phyloP scores from a whole-genome alignment of 2,797 vertebrate genomes.

The Dallia pectoralis region DNA sequence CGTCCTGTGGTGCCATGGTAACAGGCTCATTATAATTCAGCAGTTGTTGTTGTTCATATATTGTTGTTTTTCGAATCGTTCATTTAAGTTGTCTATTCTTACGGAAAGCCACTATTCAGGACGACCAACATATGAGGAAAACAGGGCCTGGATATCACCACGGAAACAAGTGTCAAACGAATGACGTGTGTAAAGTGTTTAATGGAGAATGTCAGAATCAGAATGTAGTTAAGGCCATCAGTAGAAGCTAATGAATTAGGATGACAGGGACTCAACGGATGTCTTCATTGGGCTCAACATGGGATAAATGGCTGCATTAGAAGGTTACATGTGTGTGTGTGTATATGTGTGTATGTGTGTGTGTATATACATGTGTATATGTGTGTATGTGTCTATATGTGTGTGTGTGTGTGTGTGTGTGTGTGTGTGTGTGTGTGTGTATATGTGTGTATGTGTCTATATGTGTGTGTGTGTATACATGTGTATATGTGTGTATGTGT shows the following conservation, averaged over 20 bases:
- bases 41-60: background rate
- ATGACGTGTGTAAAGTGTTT: background rate
- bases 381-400: no score
- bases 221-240: background rate
- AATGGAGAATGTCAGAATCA: background rate
- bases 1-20: background rate
- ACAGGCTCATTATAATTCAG: slow-evolving; percentile 12
- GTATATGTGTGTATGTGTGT: no score
- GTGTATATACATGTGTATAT: no score
- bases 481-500: no score
- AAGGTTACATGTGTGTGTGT: no score
- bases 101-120: background rate
- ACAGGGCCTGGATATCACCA: background rate
- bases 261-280: no score
- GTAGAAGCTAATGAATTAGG: no score
- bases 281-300: no score
- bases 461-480: no score
- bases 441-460: no score
- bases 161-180: background rate
- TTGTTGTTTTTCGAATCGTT: no score
- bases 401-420: background rate
- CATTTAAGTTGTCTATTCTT: background rate
- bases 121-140: background rate
- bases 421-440: background rate
- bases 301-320: background rate